phyloP scores from a whole-genome alignment of 1,140 invertebrate genomes.

The Ridgeia piscesae region DNA sequence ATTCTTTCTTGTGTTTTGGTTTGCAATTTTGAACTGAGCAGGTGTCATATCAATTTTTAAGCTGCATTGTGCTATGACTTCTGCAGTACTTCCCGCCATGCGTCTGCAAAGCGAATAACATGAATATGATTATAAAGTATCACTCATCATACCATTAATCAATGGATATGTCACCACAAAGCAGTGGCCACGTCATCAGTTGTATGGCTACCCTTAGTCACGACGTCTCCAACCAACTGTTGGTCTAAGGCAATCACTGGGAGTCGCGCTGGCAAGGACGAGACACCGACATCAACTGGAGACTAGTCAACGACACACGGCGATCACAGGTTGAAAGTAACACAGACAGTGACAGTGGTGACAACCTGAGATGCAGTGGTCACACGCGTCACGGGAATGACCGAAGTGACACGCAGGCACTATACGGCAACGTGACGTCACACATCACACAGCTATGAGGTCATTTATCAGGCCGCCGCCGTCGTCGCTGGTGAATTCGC shows the following conservation, averaged over 20 bases:
- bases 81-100: not conserved
- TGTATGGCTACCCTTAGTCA: not conserved
- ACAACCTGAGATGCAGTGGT: not conserved
- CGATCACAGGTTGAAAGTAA: not conserved
- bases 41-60: not conserved
- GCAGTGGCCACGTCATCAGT: not conserved
- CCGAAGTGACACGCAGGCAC: not conserved
- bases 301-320: not conserved
- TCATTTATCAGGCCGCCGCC: no score
- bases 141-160: not conserved
- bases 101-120: not conserved
- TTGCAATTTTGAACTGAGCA: not conserved
- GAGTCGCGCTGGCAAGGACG: not conserved
- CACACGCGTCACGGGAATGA: not conserved
- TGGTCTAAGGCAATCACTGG: not conserved
- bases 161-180: not conserved
- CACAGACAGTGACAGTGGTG: not conserved
- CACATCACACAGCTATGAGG: no score
- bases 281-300: not conserved
- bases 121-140: not conserved
- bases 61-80: not conserved
- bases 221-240: not conserved
- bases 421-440: not conserved
- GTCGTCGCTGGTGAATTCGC: not conserved
- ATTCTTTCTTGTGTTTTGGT: not conserved